Percentiles rank a stretch among this genome's conserved stretches.
These are phyloP conservation scores for Dasypogon diadema DNA, from an alignment of 2,888 invertebrate genomes.

Conservation along the genomic window DNA sequence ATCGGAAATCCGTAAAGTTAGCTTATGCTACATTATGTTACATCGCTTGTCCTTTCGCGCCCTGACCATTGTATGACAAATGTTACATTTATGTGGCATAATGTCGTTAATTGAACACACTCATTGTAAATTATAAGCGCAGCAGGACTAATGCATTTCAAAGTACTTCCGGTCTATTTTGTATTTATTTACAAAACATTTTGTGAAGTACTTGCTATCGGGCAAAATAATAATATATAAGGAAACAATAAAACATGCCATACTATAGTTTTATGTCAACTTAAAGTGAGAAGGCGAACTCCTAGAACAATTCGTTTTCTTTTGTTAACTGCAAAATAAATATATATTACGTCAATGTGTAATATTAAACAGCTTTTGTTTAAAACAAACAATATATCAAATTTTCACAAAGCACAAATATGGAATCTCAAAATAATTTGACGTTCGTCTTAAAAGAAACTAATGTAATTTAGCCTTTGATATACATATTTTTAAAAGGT, in stretches of 20 bases:
- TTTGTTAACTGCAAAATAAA: constrained; percentile 19
- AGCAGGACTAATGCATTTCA: no score
- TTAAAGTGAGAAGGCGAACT: constrained; percentile 48
- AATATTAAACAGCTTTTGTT: constrained; percentile 31
- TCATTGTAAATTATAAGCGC: no score
- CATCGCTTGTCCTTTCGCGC: no score
- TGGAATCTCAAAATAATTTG: constrained; percentile 27
- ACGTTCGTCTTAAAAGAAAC: constrained; percentile 41
- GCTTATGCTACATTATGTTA: no score
- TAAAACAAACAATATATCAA: constrained; percentile 34
- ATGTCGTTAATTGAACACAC: no score
- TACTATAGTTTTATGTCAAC: constrained; percentile 49
- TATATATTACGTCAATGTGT: constrained; percentile 34
- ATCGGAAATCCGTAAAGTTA: no score
- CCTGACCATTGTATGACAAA: no score
- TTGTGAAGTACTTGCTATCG: constrained; percentile 33
- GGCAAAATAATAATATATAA: constrained; percentile 37
- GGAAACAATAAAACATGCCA: constrained; percentile 37
- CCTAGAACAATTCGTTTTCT: constrained; percentile 16
- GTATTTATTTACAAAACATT: neutral
- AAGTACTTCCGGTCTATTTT: no score
- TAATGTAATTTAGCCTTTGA: constrained; percentile 55
- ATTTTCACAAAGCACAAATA: constrained; percentile 39
- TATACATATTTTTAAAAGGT: constrained; percentile 54
- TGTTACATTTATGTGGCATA: no score